Evolutionary conservation across 2,797 vertebrate species (phyloP), one percentile per base, ranked within the genome.

Genomic region (Ambastaia sidthimunki): DNA sequence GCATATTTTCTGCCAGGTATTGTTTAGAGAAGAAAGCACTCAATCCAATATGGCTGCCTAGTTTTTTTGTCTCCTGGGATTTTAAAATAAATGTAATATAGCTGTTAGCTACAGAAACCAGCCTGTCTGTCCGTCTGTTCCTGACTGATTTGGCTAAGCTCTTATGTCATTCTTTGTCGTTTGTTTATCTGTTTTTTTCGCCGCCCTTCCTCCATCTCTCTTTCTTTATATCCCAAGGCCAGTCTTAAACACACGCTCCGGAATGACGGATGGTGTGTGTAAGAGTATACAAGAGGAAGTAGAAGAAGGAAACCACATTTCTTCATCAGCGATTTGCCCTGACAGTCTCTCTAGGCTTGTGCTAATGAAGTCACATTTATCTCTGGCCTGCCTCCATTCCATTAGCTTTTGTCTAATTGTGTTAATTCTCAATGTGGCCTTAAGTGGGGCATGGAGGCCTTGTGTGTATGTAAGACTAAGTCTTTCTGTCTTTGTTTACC

Each of bases 341-440:
- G 82, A 85, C 82, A 80, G 84, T 70, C 88, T 85, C 89, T 91
- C 86, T 89, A 90, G 86, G 87, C 88, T 70, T 71, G 70, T 67
- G 71, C 78, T 93, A 93, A 94, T 92, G 89, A 93, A 92, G 87
- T 78, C 87, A 88, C 90, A 89, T 94, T 92, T 92, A 91, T 93
- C 90, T 92, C 86, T 87, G 90, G 91, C 90, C 89, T 82, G 82
- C 80, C 72, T 50, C 85, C 85, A 87, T 90, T 89, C 90, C 89
- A 93, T 94, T 92, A 90, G 87, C 85, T 84, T 84, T 84, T 83
- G 84, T 82, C 79, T 79, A 86, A 86, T 83, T 83, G 85, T 85
- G 84, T 88, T 85, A 86, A 83, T 83, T 83, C 79, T 78, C 28
- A 70, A 77, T 76, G 73, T 76, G 63, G 77, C 82, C 70, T 78